Evolutionary conservation across 2,888 invertebrate genomes (phyloP).

Genomic region (Dicranocentrus wangi): DNA sequence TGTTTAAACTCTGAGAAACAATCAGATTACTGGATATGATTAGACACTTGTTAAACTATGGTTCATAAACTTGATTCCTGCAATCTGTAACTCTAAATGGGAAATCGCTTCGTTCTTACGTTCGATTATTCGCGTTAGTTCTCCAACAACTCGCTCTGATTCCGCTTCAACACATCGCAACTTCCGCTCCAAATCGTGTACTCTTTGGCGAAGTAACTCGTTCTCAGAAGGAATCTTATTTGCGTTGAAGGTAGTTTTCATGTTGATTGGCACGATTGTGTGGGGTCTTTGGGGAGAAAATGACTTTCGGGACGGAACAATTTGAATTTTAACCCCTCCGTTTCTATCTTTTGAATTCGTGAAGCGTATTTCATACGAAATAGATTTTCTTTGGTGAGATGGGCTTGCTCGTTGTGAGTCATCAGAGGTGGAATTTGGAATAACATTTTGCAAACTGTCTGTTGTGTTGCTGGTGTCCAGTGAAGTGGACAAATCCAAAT

Average conservation of each 20-base stretch:
- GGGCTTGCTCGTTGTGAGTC: not conserved
- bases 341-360: constrained; percentile 40
- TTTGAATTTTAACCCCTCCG: constrained; percentile 39
- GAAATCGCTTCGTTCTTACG: constrained; percentile 46
- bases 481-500: constrained; percentile 26
- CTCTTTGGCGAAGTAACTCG: constrained; percentile 20
- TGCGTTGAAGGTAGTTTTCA: not conserved
- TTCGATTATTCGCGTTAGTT: constrained; percentile 40
- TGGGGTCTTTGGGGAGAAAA: not conserved
- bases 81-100: constrained; percentile 39
- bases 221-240: too few relatives aligned
- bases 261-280: not conserved
- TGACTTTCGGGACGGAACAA: constrained; percentile 15
- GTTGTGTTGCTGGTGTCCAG: too few relatives aligned
- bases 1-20: too few relatives aligned
- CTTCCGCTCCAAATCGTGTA: constrained; percentile 34
- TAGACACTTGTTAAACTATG: not conserved
- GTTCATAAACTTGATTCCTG: constrained; percentile 31
- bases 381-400: constrained; percentile 26
- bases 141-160: constrained; percentile 38
- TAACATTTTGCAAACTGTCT: too few relatives aligned
- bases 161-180: constrained; percentile 38
- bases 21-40: not conserved
- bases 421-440: too few relatives aligned
- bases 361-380: constrained; percentile 48